Evolutionary conservation across 2,113 vertebrate species (phyloP).

Genomic region (Dermatemys mawii): DNA sequence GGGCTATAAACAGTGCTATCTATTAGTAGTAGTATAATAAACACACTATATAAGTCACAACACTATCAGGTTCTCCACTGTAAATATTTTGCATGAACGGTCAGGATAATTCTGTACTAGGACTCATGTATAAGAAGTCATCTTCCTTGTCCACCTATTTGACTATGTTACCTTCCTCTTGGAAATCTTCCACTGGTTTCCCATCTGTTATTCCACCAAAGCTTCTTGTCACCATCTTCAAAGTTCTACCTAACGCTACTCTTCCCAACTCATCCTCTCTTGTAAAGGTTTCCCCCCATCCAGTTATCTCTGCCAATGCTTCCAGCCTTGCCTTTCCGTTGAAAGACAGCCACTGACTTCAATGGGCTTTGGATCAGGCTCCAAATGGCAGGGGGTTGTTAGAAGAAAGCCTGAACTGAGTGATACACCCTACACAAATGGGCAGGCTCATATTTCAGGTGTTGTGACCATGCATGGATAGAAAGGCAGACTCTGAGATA

Average conservation of each 20-base stretch:
- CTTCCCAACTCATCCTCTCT: not conserved
- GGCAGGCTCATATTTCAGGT: no score
- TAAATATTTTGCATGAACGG: not conserved
- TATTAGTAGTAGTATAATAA: not conserved
- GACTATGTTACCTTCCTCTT: not conserved
- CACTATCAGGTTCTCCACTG: not conserved
- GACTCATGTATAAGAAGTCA: not conserved
- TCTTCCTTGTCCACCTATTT: not conserved
- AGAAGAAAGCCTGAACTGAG: not conserved
- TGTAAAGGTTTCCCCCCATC: not conserved
- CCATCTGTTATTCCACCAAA: not conserved
- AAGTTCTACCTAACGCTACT: not conserved
- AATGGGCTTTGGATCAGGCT: not conserved
- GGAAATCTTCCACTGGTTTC: not conserved
- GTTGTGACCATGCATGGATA: no score
- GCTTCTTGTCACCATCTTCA: not conserved
- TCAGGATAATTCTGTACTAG: not conserved
- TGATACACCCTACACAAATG: no score
- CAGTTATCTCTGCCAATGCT: rapidly evolving
- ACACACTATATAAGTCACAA: not conserved
- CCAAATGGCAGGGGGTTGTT: not conserved
- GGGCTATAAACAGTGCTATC: not conserved
- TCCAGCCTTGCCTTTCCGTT: not conserved
- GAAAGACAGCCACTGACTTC: not conserved
- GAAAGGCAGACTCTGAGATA: no score